Percentiles rank a stretch among this genome's conserved stretches.
Conservation (phyloP, 2,797 vertebrate genomes). For the Falco berigora region DNA sequence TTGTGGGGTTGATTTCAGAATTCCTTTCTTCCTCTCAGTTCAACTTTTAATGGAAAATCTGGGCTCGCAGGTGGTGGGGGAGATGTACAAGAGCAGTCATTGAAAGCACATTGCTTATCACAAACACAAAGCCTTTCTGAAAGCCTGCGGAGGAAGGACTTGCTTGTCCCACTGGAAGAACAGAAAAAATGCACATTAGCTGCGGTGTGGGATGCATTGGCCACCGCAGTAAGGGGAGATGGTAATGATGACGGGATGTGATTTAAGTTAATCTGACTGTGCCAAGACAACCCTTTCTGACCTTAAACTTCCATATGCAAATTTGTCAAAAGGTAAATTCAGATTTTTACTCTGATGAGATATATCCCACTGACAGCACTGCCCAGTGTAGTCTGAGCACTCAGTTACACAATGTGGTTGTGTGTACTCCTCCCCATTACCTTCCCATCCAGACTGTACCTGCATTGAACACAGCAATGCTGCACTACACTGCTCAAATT, state of each 20-base stretch:
- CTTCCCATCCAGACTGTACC: background rate
- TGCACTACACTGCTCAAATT: background rate
- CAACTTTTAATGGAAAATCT: background rate
- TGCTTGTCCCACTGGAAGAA: background rate
- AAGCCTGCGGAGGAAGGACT: fast-evolving
- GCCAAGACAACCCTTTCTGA: background rate
- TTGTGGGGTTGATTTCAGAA: background rate
- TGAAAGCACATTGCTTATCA: background rate
- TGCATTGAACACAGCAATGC: fast-evolving
- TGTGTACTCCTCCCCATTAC: background rate
- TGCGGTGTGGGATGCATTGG: background rate
- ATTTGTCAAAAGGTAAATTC: background rate
- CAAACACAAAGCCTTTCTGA: background rate
- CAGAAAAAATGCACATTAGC: background rate
- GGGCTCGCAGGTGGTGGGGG: background rate
- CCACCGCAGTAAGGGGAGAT: background rate
- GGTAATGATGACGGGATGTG: background rate
- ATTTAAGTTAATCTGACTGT: background rate
- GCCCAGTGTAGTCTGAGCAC: background rate
- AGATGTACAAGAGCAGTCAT: background rate
- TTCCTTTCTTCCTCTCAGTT: background rate
- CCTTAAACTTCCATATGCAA: background rate
- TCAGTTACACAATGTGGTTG: background rate
- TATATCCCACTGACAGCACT: background rate
- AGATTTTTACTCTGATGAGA: background rate